Conservation (phyloP, 1,140 invertebrate species). For the Bombus affinis region DNA sequence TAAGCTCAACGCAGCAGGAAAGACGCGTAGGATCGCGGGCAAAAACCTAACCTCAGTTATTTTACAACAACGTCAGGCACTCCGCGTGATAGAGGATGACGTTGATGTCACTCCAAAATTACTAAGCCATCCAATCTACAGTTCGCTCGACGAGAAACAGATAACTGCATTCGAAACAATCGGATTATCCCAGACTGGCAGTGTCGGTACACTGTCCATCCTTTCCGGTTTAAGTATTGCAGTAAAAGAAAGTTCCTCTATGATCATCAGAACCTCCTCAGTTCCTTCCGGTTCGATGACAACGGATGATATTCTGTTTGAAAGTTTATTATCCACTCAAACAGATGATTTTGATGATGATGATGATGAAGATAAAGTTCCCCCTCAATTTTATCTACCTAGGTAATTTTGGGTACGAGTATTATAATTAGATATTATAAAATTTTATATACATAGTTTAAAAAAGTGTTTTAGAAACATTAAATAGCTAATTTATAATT, state of each 20-base stretch:
- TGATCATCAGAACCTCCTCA: constrained; percentile 42
- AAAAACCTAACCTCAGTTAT: constrained; percentile 52
- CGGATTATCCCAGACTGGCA: constrained; percentile 36
- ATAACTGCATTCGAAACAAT: constrained; percentile 66
- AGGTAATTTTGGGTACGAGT: constrained; percentile 61
- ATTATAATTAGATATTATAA: not conserved
- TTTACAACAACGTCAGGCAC: constrained; percentile 56
- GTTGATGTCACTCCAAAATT: constrained; percentile 67
- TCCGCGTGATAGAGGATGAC: constrained; percentile 50
- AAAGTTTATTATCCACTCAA: constrained; percentile 84
- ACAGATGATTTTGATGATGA: constrained; percentile 80
- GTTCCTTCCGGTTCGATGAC: constrained; percentile 22
- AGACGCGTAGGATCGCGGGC: constrained; percentile 12
- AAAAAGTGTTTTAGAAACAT: not conserved
- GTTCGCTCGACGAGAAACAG: constrained; percentile 54
- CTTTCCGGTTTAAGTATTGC: constrained; percentile 22
- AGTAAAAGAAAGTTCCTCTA: constrained; percentile 46
- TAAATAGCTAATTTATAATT: not conserved
- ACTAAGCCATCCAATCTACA: constrained; percentile 53
- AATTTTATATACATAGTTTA: not conserved
- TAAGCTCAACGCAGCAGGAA: constrained; percentile 16
- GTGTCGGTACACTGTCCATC: constrained; percentile 37
- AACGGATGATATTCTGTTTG: constrained; percentile 54
- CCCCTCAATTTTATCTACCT: constrained; percentile 81
- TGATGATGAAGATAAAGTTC: constrained; percentile 77